Percentiles rank a stretch among this genome's conserved stretches.
phyloP scores from a whole-genome alignment of 1,140 invertebrate species.

The Cecropterus lyciades region DNA sequence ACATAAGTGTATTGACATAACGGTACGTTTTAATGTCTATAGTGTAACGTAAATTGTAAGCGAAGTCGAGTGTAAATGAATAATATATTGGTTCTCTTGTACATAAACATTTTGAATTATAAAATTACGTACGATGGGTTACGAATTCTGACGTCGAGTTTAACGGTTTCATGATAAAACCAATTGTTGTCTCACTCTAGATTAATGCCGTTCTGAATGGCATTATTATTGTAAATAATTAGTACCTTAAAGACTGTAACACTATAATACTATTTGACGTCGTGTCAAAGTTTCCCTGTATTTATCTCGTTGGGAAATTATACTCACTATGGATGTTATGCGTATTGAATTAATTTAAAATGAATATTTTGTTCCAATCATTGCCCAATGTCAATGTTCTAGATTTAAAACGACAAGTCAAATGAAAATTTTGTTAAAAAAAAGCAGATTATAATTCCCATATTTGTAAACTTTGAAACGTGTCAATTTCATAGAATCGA shows the following conservation, averaged over 20 bases:
- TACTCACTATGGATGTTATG: conserved; percentile 23
- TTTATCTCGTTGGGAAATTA: conserved; percentile 22
- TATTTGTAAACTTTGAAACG: not conserved
- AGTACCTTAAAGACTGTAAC: conserved; percentile 78
- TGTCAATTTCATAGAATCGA: conserved; percentile 15
- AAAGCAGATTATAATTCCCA: not conserved
- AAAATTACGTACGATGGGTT: conserved; percentile 37
- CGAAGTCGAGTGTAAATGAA: conserved; percentile 39
- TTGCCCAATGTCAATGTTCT: conserved; percentile 19
- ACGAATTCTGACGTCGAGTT: conserved; percentile 22
- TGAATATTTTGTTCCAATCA: conserved; percentile 7
- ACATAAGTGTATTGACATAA: conserved; percentile 36
- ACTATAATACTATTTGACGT: conserved; percentile 48
- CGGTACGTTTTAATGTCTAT: conserved; percentile 42
- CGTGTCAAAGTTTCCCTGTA: conserved; percentile 37
- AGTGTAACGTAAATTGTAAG: conserved; percentile 38
- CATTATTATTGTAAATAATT: conserved; percentile 65
- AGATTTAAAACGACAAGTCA: not conserved
- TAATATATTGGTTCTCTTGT: conserved; percentile 36
- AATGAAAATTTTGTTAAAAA: not conserved
- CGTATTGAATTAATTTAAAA: conserved; percentile 21
- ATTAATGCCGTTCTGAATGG: conserved; percentile 63
- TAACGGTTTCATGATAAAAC: conserved; percentile 28
- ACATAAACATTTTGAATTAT: conserved; percentile 42
- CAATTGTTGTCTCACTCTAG: conserved; percentile 40